A percentile compares a stretch with the other conserved stretches of the same genome.
phyloP scores from a whole-genome alignment of 2,113 vertebrate species.

The Nibea coibor region DNA sequence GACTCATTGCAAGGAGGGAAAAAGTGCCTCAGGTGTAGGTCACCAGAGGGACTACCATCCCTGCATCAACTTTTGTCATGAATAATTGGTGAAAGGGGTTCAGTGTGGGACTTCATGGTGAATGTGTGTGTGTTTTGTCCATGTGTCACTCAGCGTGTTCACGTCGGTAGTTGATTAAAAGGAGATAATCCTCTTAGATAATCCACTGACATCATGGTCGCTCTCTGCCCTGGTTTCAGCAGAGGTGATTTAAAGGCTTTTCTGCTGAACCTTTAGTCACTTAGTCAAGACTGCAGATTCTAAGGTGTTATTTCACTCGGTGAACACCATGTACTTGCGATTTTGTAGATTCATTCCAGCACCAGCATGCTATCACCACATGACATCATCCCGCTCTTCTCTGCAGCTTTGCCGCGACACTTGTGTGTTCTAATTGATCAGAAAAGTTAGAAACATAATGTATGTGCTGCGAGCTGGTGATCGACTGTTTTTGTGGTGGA shows the following conservation, averaged over 20 bases:
- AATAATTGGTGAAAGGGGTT: conserved; percentile 43
- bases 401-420: conserved; percentile 2
- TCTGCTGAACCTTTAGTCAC: conserved; percentile 33
- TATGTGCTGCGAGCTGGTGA: conserved; percentile 15
- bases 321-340: conserved; percentile 23
- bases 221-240: conserved; percentile 23
- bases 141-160: not conserved
- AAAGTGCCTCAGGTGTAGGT: conserved; percentile 17
- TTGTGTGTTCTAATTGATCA: conserved; percentile 41
- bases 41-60: conserved; percentile 10
- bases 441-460: conserved; percentile 23
- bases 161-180: conserved; percentile 51
- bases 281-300: conserved; percentile 14
- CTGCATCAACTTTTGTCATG: conserved; percentile 18
- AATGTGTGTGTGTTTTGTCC: conserved; percentile 13
- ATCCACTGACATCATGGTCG: conserved; percentile 36
- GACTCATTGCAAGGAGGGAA: conserved; percentile 10
- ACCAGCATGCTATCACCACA: conserved; percentile 6
- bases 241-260: conserved; percentile 32
- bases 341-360: not conserved
- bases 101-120: not conserved
- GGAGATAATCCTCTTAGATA: conserved; percentile 51
- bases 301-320: conserved; percentile 13
- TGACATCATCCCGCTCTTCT: conserved; percentile 20
- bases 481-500: conserved; percentile 11